A percentile compares a stretch with the other conserved stretches of the same genome.
Evolutionary conservation across 2,113 vertebrate species (phyloP).

Genomic region (Gavia stellata): DNA sequence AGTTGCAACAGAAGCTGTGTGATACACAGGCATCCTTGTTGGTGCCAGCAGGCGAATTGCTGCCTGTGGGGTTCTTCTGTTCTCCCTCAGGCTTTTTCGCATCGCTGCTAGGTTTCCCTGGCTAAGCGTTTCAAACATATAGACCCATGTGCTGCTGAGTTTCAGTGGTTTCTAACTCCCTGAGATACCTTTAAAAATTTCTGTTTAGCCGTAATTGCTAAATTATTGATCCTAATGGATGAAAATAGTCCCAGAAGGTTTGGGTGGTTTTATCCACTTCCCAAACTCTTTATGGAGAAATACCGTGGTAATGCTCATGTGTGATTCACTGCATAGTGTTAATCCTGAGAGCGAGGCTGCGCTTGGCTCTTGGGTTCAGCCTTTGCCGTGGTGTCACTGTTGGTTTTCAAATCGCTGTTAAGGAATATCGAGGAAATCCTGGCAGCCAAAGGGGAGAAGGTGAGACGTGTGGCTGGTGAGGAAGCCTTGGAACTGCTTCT

Average conservation of each 20-base stretch:
- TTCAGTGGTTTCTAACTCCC: background rate
- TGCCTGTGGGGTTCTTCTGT: background rate
- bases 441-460: conserved; percentile 86
- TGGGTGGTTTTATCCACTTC: background rate
- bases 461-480: conserved; percentile 72
- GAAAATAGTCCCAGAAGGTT: background rate
- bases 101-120: background rate
- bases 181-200: background rate
- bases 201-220: background rate
- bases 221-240: background rate
- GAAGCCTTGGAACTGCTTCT: conserved; percentile 78
- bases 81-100: background rate
- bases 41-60: background rate
- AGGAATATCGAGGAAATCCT: conserved; percentile 98
- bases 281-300: background rate
- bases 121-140: fast-evolving
- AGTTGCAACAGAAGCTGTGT: background rate
- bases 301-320: fast-evolving
- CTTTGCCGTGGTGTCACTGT: background rate
- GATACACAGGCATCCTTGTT: fast-evolving
- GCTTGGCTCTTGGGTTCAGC: fast-evolving
- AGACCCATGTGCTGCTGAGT: background rate
- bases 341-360: background rate
- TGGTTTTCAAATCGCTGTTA: background rate
- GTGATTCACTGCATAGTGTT: fast-evolving